Conservation (phyloP, 2,797 vertebrate genomes). For the Crenichthys baileyi region DNA sequence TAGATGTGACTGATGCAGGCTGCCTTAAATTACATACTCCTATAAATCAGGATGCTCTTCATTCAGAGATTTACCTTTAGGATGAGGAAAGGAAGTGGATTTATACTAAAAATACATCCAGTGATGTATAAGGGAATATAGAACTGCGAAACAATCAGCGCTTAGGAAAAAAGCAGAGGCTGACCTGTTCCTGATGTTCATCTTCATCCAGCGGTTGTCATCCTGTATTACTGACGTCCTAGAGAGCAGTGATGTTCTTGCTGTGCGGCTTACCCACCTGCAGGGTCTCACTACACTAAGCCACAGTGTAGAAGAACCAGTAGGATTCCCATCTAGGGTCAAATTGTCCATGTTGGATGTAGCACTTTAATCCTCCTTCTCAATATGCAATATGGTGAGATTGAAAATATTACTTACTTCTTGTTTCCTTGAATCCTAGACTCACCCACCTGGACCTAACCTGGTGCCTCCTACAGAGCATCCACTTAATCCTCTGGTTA, state of each 20-base stretch:
- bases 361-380: not conserved
- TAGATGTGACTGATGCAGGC: slow-evolving; percentile 44
- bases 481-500: not conserved
- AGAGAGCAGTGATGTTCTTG: not conserved
- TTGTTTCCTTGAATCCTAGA: not conserved
- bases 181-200: not conserved
- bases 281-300: not conserved
- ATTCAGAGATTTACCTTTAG: slow-evolving; percentile 38
- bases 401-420: not conserved
- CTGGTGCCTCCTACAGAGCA: no score
- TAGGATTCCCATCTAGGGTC: not conserved
- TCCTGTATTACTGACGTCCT: not conserved
- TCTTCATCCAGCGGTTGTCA: not conserved
- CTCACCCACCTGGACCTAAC: no score
- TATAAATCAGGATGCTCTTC: slow-evolving; percentile 50
- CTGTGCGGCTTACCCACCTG: not conserved
- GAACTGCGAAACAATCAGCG: not conserved
- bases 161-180: not conserved
- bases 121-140: not conserved
- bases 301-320: not conserved
- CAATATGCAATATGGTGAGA: not conserved
- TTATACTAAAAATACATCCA: slow-evolving; percentile 2
- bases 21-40: slow-evolving; percentile 46
- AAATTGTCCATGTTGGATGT: no score
- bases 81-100: slow-evolving; percentile 42